phyloP scores from a whole-genome alignment of 35 echinoderm and acorn worm species.

The Anneissia japonica region DNA sequence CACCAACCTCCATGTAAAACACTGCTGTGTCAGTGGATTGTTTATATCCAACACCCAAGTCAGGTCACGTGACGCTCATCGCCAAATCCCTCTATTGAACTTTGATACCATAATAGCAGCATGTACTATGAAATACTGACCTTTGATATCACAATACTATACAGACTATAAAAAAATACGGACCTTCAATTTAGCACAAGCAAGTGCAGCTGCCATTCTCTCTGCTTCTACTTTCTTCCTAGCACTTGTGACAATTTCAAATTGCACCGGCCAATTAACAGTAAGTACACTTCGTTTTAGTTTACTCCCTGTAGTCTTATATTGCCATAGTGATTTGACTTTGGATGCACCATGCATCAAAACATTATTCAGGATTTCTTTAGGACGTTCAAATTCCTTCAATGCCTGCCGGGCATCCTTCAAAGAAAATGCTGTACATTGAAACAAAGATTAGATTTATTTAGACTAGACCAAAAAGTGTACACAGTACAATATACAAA shows the following conservation, averaged over 20 bases:
- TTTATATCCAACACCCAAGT: neutral
- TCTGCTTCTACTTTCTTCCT: conserved; percentile 55
- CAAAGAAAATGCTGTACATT: neutral
- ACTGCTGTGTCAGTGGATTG: neutral
- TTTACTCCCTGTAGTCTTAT: conserved; percentile 3
- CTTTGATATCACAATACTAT: neutral
- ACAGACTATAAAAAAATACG: neutral
- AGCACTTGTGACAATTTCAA: conserved; percentile 42
- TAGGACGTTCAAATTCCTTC: conserved; percentile 34
- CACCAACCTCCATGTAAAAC: neutral
- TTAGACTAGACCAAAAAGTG: too few relatives aligned
- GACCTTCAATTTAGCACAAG: conserved; percentile 65
- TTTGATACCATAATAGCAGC: neutral
- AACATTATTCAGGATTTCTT: conserved; percentile 37
- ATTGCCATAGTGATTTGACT: neutral
- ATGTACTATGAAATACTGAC: neutral
- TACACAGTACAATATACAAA: too few relatives aligned
- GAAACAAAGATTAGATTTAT: too few relatives aligned
- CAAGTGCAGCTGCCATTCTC: conserved; percentile 65
- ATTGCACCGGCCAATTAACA: conserved; percentile 50
- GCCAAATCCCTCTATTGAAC: neutral
- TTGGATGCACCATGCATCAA: neutral
- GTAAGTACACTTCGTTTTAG: conserved; percentile 40
- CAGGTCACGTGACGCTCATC: neutral
- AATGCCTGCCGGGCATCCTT: conserved; percentile 30